Conservation (phyloP, 2,888 invertebrate species). For the Drosophila neoperkinsi region DNA sequence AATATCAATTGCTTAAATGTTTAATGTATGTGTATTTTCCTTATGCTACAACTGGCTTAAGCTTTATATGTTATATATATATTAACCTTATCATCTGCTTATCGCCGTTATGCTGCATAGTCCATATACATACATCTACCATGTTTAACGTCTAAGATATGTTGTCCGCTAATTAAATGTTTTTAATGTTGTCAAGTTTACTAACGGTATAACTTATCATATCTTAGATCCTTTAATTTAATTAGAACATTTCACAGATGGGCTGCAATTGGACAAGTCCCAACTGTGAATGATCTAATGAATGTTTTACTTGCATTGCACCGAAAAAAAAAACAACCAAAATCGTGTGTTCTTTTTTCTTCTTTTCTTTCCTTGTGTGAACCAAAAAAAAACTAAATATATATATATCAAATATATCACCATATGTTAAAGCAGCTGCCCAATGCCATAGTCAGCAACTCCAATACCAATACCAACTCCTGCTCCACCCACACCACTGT, state of each 20-base stretch:
- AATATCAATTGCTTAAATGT: constrained; percentile 37
- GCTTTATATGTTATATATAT: constrained; percentile 38
- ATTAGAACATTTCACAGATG: constrained; percentile 17
- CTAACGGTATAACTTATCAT: constrained; percentile 12
- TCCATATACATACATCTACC: not conserved
- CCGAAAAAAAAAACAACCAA: constrained; percentile 55
- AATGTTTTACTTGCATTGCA: constrained; percentile 56
- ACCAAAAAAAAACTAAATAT: not conserved
- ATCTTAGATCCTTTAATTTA: constrained; percentile 4
- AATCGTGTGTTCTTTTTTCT: constrained; percentile 68
- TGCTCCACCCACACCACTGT: constrained; percentile 47
- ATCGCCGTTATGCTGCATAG: constrained; percentile 21
- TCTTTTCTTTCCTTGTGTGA: constrained; percentile 73
- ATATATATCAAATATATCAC: constrained; percentile 22
- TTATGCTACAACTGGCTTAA: constrained; percentile 28
- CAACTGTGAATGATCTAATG: constrained; percentile 25
- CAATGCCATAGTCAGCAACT: constrained; percentile 46
- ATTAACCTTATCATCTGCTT: constrained; percentile 31
- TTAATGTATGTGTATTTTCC: constrained; percentile 28
- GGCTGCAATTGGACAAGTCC: constrained; percentile 3
- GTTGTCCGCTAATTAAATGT: constrained; percentile 24
- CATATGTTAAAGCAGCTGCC: constrained; percentile 64
- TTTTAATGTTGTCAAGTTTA: constrained; percentile 36
- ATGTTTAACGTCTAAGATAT: constrained; percentile 4
- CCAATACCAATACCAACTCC: constrained; percentile 34